A percentile compares a stretch with the other conserved stretches of the same genome.
Evolutionary conservation across 92 coral and sea anemone genomes (phyloP).

Genomic region (Siderastrea siderea): DNA sequence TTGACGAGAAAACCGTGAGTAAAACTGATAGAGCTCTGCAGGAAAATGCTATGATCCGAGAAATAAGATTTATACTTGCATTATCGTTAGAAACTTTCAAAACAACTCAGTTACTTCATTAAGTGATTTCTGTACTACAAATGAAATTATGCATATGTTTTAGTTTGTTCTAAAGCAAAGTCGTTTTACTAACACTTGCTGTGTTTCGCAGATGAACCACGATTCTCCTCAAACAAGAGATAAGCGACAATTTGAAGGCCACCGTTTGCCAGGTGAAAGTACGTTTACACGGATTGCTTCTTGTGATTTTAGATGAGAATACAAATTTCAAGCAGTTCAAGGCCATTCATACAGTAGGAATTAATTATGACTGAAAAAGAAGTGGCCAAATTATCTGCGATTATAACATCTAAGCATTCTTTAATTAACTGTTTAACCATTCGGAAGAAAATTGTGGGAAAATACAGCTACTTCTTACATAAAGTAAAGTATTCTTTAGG

Average conservation of each 20-base stretch:
- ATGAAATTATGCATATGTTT: constrained; percentile 21
- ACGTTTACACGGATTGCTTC: not conserved
- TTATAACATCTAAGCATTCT: not conserved
- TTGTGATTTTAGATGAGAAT: not conserved
- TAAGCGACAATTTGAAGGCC: constrained; percentile 62
- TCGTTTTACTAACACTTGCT: not conserved
- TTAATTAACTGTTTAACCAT: too few species aligned
- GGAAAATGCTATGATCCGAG: not conserved
- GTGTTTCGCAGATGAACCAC: constrained; percentile 9
- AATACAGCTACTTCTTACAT: too few species aligned
- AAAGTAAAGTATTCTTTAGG: not conserved
- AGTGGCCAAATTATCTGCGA: too few species aligned
- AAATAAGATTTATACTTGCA: constrained; percentile 2
- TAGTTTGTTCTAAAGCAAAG: constrained; percentile 2
- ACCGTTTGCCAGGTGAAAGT: not conserved
- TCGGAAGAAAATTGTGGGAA: not conserved
- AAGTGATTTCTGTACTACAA: not conserved
- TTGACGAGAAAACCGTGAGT: constrained; percentile 22
- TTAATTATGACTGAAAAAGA: not conserved
- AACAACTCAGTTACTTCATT: not conserved
- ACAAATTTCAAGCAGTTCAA: not conserved
- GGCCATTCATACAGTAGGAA: not conserved
- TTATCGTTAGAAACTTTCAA: not conserved
- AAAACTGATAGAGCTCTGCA: not conserved
- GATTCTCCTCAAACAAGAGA: constrained; percentile 25